These are phyloP conservation scores for Amblyjoppa fuscipennis DNA, from an alignment of 2,888 invertebrate species.

Conservation along the genomic window DNA sequence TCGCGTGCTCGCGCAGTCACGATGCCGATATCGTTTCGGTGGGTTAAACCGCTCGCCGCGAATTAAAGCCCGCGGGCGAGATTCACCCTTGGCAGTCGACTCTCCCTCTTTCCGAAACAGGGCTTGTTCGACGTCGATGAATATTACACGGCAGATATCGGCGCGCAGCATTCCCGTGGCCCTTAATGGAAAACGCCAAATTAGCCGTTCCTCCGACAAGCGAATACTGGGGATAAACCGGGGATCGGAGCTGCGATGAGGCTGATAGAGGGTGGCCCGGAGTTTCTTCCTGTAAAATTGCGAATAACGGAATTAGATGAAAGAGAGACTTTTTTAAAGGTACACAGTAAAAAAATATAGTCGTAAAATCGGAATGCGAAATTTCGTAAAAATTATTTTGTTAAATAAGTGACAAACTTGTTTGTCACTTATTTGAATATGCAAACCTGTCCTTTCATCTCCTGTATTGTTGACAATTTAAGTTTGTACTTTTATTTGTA, in stretches of 20 bases:
- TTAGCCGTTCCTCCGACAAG: neutral
- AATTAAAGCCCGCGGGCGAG: conserved; percentile 21
- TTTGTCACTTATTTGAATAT: no score
- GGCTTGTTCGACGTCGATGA: conserved; percentile 37
- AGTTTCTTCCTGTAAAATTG: neutral
- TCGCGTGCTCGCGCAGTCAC: neutral
- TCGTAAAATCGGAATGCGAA: no score
- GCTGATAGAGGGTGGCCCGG: neutral
- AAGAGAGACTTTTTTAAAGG: neutral
- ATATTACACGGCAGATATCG: conserved; percentile 50
- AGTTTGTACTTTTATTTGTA: no score
- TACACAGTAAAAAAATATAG: no score
- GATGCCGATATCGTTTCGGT: conserved; percentile 28
- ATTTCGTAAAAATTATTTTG: no score
- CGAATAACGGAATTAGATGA: neutral
- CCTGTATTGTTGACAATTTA: no score
- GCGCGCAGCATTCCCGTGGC: neutral
- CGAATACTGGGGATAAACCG: neutral
- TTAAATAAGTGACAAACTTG: no score
- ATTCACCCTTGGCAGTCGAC: neutral
- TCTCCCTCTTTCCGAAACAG: neutral
- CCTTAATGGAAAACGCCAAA: neutral
- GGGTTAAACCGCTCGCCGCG: conserved; percentile 26
- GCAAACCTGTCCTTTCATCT: no score
- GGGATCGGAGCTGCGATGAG: neutral